Conservation (phyloP, 2,888 invertebrate species). For the Drosophila nigricruria region DNA sequence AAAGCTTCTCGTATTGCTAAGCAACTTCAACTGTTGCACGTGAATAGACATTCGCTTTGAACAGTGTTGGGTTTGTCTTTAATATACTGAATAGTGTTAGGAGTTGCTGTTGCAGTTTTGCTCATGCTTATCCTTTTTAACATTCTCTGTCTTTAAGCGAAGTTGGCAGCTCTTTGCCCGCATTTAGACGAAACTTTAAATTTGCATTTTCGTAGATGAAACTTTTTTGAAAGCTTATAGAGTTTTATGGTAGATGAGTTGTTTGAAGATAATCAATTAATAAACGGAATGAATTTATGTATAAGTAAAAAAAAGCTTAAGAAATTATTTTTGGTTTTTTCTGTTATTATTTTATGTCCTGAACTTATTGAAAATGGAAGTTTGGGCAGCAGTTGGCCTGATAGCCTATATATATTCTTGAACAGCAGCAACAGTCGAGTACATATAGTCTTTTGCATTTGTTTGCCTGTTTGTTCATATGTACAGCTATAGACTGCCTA, state of each 20-base stretch:
- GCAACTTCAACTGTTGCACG: not conserved
- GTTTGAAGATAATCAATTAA: not conserved
- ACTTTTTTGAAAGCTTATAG: not conserved
- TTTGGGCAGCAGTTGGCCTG: no score
- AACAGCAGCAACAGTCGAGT: no score
- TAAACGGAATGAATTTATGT: not conserved
- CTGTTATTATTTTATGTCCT: not conserved
- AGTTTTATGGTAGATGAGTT: not conserved
- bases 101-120: not conserved
- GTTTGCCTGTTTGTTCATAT: no score
- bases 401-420: no score
- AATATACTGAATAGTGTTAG: not conserved
- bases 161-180: conserved; percentile 3
- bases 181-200: not conserved
- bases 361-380: not conserved
- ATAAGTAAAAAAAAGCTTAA: not conserved
- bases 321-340: not conserved
- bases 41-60: not conserved
- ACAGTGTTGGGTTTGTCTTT: conserved; percentile 1
- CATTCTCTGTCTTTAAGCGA: not conserved
- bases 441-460: not conserved
- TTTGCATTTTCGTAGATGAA: not conserved
- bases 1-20: not conserved
- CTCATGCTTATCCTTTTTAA: not conserved
- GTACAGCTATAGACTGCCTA: not conserved